A percentile compares a stretch with the other conserved stretches of the same genome.
These are phyloP conservation scores for Lasius platythorax DNA, from an alignment of 2,888 invertebrate genomes.

Conservation along the genomic window DNA sequence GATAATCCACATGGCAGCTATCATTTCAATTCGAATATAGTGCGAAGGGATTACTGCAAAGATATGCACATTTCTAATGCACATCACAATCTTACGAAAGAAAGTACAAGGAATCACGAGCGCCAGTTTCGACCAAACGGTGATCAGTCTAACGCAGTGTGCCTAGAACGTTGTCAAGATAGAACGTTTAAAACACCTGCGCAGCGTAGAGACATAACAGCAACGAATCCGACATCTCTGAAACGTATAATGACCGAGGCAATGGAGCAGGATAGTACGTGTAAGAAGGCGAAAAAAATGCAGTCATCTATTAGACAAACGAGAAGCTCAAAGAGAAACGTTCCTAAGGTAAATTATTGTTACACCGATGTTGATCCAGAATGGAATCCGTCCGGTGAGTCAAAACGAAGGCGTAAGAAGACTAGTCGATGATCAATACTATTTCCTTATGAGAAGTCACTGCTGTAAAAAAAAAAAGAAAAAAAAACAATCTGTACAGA, in stretches of 20 bases:
- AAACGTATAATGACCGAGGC: conserved; percentile 66
- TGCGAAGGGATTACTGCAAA: conserved; percentile 75
- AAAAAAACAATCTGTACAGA: conserved; percentile 31
- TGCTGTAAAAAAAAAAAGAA: conserved; percentile 60
- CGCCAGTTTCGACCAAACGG: conserved; percentile 58
- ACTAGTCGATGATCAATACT: conserved; percentile 81
- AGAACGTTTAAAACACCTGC: conserved; percentile 68
- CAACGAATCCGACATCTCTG: conserved; percentile 53
- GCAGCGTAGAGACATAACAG: conserved; percentile 62
- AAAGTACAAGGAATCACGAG: conserved; percentile 69
- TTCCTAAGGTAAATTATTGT: conserved; percentile 83
- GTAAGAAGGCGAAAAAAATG: conserved; percentile 68
- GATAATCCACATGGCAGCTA: conserved; percentile 47
- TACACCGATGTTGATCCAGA: conserved; percentile 82
- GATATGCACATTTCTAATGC: conserved; percentile 66
- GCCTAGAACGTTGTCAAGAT: conserved; percentile 67
- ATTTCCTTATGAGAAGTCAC: conserved; percentile 63
- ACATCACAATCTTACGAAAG: conserved; percentile 64
- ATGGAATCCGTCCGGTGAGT: conserved; percentile 81
- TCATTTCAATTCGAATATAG: conserved; percentile 68
- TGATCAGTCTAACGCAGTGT: conserved; percentile 62
- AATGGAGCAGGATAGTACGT: conserved; percentile 63
- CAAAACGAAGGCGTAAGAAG: conserved; percentile 81
- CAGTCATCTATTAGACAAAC: conserved; percentile 74
- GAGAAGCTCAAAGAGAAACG: conserved; percentile 82